Evolutionary conservation across 2,888 invertebrate species (phyloP).

Genomic region (Synergus laeviventris): DNA sequence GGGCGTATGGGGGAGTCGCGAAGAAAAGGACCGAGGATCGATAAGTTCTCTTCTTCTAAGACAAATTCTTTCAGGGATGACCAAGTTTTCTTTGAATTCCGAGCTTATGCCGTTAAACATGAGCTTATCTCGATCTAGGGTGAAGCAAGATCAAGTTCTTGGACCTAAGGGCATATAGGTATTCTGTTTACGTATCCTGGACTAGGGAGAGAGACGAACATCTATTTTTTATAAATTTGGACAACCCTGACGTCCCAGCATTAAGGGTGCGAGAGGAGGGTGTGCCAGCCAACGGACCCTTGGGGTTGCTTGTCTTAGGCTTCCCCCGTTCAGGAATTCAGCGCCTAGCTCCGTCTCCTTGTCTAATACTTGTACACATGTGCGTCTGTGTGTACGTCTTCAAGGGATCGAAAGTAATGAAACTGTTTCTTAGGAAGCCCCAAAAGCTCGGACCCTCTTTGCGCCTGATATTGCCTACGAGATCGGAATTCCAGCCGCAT

Average conservation of each 20-base stretch:
- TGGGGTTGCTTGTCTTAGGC: conserved; percentile 65
- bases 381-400: conserved; percentile 41
- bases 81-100: conserved; percentile 44
- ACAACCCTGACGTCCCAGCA: conserved; percentile 55
- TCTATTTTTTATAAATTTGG: conserved; percentile 61
- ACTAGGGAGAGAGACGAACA: conserved; percentile 49
- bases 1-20: conserved; percentile 56
- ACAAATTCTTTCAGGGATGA: conserved; percentile 70
- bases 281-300: conserved; percentile 57
- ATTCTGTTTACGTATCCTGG: conserved; percentile 42
- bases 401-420: conserved; percentile 73
- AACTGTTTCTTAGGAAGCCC: conserved; percentile 71
- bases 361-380: conserved; percentile 26
- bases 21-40: conserved; percentile 64
- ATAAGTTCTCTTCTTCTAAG: conserved; percentile 68
- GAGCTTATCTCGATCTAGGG: conserved; percentile 28
- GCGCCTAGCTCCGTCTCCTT: conserved; percentile 50
- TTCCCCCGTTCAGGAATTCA: conserved; percentile 64
- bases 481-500: conserved; percentile 65
- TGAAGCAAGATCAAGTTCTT: neutral
- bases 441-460: conserved; percentile 61
- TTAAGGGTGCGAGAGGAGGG: conserved; percentile 44
- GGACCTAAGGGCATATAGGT: conserved; percentile 43
- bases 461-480: conserved; percentile 68
- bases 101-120: conserved; percentile 30